These are phyloP conservation scores for Pseudochromis fuscus DNA, from an alignment of 2,797 vertebrate species.

Conservation along the genomic window DNA sequence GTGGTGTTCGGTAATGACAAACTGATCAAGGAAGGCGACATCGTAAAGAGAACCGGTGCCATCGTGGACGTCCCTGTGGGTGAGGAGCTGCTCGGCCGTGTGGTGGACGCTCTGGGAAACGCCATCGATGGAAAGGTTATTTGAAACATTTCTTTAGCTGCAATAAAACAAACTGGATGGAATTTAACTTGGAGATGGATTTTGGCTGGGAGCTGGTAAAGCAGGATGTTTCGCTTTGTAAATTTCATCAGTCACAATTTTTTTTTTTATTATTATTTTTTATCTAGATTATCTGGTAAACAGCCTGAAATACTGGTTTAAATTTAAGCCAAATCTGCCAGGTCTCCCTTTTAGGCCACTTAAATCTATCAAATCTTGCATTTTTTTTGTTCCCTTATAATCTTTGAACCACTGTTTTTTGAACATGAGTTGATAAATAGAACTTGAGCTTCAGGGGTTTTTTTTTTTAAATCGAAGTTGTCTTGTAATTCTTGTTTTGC, in stretches of 20 bases:
- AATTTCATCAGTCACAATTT: too few species aligned
- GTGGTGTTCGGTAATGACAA: constrained; percentile 99
- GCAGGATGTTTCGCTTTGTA: too few species aligned
- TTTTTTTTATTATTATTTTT: too few species aligned
- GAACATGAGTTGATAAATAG: too few species aligned
- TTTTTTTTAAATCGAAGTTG: not conserved
- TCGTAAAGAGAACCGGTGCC: constrained; percentile 97
- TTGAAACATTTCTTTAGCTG: not conserved
- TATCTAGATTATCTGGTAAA: too few species aligned
- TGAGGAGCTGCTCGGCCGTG: constrained; percentile 92
- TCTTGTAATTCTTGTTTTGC: not conserved
- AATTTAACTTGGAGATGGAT: not conserved
- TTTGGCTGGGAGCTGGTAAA: too few species aligned
- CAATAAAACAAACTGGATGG: not conserved
- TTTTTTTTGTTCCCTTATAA: too few species aligned
- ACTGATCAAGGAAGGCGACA: constrained; percentile 96
- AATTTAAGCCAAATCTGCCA: too few species aligned
- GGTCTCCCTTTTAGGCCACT: too few species aligned
- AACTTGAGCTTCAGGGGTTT: too few species aligned
- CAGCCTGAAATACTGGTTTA: too few species aligned
- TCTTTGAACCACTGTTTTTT: too few species aligned
- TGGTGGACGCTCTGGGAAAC: constrained; percentile 96
- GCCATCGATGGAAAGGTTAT: constrained; percentile 96
- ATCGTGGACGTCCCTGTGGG: constrained; percentile 98
- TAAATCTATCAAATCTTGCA: not conserved